Evolutionary conservation across 2,888 invertebrate species (phyloP), one percentile per base, ranked within the genome.

Genomic region (Helicoverpa assulta): DNA sequence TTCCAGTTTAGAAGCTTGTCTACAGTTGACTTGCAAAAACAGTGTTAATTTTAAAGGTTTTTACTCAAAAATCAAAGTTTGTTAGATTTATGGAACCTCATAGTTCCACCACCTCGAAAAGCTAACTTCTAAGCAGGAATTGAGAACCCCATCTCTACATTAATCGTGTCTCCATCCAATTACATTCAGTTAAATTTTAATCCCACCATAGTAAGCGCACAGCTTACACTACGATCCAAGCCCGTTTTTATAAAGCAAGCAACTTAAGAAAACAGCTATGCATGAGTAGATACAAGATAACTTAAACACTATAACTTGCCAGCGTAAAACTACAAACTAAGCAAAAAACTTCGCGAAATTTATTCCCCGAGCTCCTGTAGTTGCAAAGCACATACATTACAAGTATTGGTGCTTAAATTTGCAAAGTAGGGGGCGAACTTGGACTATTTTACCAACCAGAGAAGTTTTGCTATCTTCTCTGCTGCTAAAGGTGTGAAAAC

Each of bases 371-470:
- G 68, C 40, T 67, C 76, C 62, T 55, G 60, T 50, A 6, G 70
- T 77, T 74, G 56, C 67, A 67, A 69, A 77, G 68, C 70, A 70
- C 74, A 79, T 79, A 79, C 53, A 77, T 80, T 79, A 82, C 69
- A 82, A 80, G 76, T 80, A 81, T 82, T 80, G 83, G 77, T 80
- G 71, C 69, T 82, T 81, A 81, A 82, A 81, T 80, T 80, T 77
- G 69, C 69, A 76, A 81, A 82, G 81, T 73, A 69, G 69, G 65
- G 50, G 40, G 40, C 40, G 10, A 10, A 8, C 33, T 33, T 33
- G 2, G 33, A 33, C 2, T 8, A 10, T 10, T 2, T 33, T 1
- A 33, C 33, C 10, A 33, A 33, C 33, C 6, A 10, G 33, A 33
- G 7, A 33, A 33, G 33, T 8, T 33, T 1, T 33, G 7, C 33